phyloP scores from a whole-genome alignment of 2,797 vertebrate species.

The Channallabes apus region DNA sequence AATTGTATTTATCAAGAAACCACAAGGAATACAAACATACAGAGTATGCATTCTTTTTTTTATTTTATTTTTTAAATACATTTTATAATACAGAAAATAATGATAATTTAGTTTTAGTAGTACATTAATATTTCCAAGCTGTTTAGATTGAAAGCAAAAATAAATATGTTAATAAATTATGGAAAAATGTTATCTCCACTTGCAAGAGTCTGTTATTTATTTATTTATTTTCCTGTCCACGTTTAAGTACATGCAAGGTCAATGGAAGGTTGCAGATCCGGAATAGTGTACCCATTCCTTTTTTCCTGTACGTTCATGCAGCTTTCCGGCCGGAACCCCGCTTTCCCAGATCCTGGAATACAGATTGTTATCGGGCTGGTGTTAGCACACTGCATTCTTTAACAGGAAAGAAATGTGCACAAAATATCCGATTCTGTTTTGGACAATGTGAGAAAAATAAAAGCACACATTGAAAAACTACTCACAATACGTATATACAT shows the following conservation, averaged over 20 bases:
- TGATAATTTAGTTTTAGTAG: neutral
- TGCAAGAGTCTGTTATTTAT: neutral
- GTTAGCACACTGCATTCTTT: slow-evolving; percentile 44
- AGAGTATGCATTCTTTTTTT: too few species aligned
- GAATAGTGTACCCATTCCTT: slow-evolving; percentile 41
- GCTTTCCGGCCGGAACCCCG: slow-evolving; percentile 44
- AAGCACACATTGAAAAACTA: neutral
- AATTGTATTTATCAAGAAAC: neutral
- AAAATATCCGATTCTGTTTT: slow-evolving; percentile 37
- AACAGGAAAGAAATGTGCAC: slow-evolving; percentile 41
- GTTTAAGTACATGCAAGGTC: slow-evolving; percentile 40
- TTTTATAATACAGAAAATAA: too few species aligned
- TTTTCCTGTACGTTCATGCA: slow-evolving; percentile 43
- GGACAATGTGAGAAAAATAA: slow-evolving; percentile 15
- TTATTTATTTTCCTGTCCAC: neutral
- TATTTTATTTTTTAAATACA: neutral
- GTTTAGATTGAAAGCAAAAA: neutral
- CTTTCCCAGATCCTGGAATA: slow-evolving; percentile 52
- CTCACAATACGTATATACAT: too few species aligned
- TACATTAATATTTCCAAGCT: neutral
- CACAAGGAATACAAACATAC: too few species aligned
- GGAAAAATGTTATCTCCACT: neutral
- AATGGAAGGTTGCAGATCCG: slow-evolving; percentile 41
- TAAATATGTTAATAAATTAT: neutral
- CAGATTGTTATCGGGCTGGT: slow-evolving; percentile 52